Evolutionary conservation across 2,888 invertebrate species (phyloP), one percentile per base, ranked within the genome.

Genomic region (Campopleginae sp.): DNA sequence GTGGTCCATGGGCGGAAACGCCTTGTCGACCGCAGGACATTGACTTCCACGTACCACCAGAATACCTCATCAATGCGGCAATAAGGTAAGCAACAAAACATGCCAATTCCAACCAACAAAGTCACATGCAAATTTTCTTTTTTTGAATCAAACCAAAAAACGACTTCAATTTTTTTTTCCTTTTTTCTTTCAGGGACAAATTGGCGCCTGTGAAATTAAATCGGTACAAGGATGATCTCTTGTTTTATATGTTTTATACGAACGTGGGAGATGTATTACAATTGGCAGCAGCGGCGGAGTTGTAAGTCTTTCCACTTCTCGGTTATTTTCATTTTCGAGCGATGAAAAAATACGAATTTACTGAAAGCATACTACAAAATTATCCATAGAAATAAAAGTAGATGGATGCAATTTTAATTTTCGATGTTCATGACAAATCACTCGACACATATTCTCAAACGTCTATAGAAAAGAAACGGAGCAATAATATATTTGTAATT

Each of bases 191-290:
- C 91, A 97, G 97, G 95, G 98, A 98, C 95, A 98, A 98, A 95
- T 95, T 98, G 94, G 98, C 99, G 91, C 97, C 98, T 91, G 96
- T 99, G 94, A 98, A 98, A 95, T 95, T 99, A 94, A 98, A 97
- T 95, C 97, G 99, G 95, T 98, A 99, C 95, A 98, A 98, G 94
- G 99, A 99, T 95, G 99, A 99, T 95, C 96, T 99, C 93, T 96
- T 99, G 91, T 99, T 99, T 96, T 99, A 98, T 95, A 96, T 99
- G 95, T 99, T 99, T 95, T 99, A 99, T 95, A 99, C 98, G 95
- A 99, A 98, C 95, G 98, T 98, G 93, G 99, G 99, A 91, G 99
- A 99, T 95, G 97, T 98, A 91, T 96, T 99, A 95, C 99, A 99
- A 95, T 95, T 99, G 92, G 98, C 98, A 93, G 99, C 99, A 89